Evolutionary conservation across 2,888 invertebrate species (phyloP), one percentile per base, ranked within the genome.

Genomic region (Drosophila limbata): DNA sequence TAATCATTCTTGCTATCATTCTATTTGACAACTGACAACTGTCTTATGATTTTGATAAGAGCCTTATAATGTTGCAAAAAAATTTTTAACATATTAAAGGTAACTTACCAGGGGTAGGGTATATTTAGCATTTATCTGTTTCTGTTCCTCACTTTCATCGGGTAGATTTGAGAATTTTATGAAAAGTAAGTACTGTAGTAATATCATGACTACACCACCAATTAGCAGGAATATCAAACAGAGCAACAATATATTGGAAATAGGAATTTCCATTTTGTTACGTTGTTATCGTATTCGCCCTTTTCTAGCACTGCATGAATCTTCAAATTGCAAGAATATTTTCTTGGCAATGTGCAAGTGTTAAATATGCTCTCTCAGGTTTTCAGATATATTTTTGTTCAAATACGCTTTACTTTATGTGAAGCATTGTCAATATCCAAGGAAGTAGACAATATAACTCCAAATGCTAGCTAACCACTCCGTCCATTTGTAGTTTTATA

Each of bases 151-250:
- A 47, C 84, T 88, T 65, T 84, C 89, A 50, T 91, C 90, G 17
- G 92, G 92, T 63, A 92, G 72, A 68, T 90, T 81, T 50, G 93
- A 93, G 79, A 94, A 93, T 76, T 93, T 92, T 73, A 94, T 92
- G 77, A 94, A 93, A 53, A 94, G 91, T 87, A 94, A 93, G 90
- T 94, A 94, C 89, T 94, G 94, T 40, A 94, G 87, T 69, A 93
- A 91, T 66, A 94, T 90, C 79, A 94, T 94, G 74, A 94, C 90
- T 74, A 94, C 93, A 62, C 94, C 93, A 64, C 94, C 94, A 77
- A 94, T 92, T 66, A 94, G 88, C 79, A 94, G 82, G 56, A 94
- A 94, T 76, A 93, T 92, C 63, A 93, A 87, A 50, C 93, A 92
- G 74, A 94, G 91, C 77, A 94, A 90, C 66, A 94, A 84, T 60